phyloP scores from a whole-genome alignment of 2,113 vertebrate genomes.

The Trinectes maculatus region DNA sequence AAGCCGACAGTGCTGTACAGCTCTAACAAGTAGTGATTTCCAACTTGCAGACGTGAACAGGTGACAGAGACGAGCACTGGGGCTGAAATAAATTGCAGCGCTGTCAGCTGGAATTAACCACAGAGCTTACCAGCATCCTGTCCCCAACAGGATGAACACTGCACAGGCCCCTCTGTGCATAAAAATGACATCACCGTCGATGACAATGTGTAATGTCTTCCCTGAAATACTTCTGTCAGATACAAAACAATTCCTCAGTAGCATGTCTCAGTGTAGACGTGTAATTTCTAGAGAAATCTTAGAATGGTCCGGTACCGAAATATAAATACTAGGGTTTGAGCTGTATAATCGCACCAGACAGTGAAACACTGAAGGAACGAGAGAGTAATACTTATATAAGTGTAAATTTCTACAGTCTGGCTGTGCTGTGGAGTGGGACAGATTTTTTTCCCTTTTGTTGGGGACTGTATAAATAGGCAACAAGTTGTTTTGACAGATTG shows the following conservation, averaged over 20 bases:
- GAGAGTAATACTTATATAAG: background rate
- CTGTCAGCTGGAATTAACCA: slow-evolving; percentile 66
- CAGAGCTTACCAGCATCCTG: slow-evolving; percentile 42
- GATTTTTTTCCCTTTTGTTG: background rate
- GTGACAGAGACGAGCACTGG: slow-evolving; percentile 61
- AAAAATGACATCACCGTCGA: slow-evolving; percentile 39
- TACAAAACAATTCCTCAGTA: slow-evolving; percentile 8
- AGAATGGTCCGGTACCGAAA: background rate
- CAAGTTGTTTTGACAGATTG: slow-evolving; percentile 18
- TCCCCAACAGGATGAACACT: slow-evolving; percentile 27
- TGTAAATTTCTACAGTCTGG: slow-evolving; percentile 1
- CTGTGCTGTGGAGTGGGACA: slow-evolving; percentile 13
- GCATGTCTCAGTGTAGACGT: slow-evolving; percentile 12
- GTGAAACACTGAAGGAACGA: slow-evolving; percentile 5
- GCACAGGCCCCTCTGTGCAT: slow-evolving; percentile 32
- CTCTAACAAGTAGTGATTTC: slow-evolving; percentile 54
- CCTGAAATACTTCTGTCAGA: slow-evolving; percentile 17
- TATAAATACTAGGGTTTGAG: background rate
- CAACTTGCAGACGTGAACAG: slow-evolving; percentile 50
- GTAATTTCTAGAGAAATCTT: slow-evolving; percentile 1
- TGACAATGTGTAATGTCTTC: slow-evolving; percentile 26
- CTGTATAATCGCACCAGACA: no score
- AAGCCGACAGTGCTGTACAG: slow-evolving; percentile 26
- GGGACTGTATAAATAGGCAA: background rate
- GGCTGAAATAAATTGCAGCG: slow-evolving; percentile 57